Conservation (phyloP, 2,888 invertebrate genomes). For the Bombyx huttoni region DNA sequence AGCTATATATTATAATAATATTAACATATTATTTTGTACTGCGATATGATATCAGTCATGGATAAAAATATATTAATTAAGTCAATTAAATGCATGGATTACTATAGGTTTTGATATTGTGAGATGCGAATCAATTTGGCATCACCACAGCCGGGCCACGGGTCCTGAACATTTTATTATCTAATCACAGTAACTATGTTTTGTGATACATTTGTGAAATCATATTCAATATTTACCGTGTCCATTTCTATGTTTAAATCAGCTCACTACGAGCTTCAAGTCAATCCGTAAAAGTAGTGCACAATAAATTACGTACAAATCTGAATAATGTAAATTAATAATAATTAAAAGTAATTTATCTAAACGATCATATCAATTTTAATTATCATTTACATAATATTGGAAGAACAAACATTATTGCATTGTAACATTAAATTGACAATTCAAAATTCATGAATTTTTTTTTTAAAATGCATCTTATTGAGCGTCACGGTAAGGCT, state of each 20-base stretch:
- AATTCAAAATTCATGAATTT: background rate
- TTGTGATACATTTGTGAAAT: background rate
- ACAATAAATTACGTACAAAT: too few species aligned
- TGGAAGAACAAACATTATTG: background rate
- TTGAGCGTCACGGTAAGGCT: too few species aligned
- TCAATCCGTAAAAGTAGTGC: too few species aligned
- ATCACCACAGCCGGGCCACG: background rate
- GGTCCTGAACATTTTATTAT: background rate
- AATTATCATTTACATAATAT: too few species aligned
- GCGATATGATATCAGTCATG: constrained; percentile 31
- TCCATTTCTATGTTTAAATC: background rate
- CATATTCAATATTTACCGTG: background rate
- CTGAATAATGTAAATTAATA: too few species aligned
- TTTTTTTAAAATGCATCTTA: too few species aligned
- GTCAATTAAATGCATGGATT: constrained; percentile 3
- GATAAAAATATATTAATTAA: constrained; percentile 11
- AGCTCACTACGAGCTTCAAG: too few species aligned
- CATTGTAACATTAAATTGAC: background rate
- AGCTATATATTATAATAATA: constrained; percentile 28
- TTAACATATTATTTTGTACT: constrained; percentile 36
- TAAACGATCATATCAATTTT: too few species aligned
- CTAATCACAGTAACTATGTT: background rate
- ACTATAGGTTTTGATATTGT: constrained; percentile 1
- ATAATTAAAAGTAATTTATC: too few species aligned
- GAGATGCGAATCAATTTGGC: background rate